These are phyloP conservation scores for Drosophila fungiperda DNA, from an alignment of 2,888 invertebrate genomes.

Conservation along the genomic window DNA sequence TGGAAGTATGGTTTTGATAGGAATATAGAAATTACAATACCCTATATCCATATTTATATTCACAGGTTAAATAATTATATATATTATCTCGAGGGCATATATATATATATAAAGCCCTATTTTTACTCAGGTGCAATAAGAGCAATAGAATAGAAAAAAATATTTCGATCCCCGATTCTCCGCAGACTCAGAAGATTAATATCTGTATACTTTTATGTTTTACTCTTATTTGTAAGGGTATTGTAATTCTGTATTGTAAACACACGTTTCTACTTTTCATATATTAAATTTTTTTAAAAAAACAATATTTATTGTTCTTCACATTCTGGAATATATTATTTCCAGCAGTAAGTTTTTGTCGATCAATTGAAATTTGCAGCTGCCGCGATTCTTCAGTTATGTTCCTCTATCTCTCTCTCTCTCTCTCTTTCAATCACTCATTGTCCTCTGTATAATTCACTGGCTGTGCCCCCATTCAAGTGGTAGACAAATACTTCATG, in stretches of 20 bases:
- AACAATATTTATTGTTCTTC: neutral
- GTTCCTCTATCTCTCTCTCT: neutral
- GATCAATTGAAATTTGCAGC: neutral
- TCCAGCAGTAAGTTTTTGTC: neutral
- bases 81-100: neutral
- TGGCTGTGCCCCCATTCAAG: conserved; percentile 48
- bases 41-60: neutral
- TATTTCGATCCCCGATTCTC: neutral
- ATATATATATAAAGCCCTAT: too few relatives aligned
- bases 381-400: neutral
- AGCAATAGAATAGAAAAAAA: neutral
- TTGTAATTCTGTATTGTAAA: neutral
- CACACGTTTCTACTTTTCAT: neutral
- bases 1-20: neutral
- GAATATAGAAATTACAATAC: neutral
- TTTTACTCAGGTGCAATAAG: too few relatives aligned
- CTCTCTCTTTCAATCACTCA: neutral
- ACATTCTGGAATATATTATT: neutral
- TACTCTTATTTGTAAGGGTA: neutral
- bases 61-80: neutral
- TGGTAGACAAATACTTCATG: conserved; percentile 53
- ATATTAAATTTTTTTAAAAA: neutral
- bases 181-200: neutral
- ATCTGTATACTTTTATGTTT: neutral
- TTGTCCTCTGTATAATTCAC: neutral